Evolutionary conservation across 2,888 invertebrate species (phyloP), one percentile per base, ranked within the genome.

Genomic region (Silvanus unidentatus): DNA sequence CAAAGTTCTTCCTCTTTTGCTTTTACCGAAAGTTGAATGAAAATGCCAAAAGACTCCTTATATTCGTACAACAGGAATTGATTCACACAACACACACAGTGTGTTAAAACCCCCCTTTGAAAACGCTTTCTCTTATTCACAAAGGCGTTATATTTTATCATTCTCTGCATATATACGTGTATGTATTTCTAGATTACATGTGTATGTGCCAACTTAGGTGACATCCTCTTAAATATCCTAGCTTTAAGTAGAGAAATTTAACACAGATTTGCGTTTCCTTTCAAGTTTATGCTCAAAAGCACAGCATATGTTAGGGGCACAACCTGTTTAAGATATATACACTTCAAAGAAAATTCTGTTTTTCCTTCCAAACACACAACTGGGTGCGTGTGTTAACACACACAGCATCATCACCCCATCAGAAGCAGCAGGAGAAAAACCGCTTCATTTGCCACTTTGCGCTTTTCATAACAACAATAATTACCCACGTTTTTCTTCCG

Each of bases 211-310:
- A 22, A 22, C 4, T 22, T 22, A 22, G 22, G 22, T 22, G 40
- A 49, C 47, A 49, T 49, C 39, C 41, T 28, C 39, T 22, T 45
- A 37, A 50, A 50, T 47, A 43, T 50, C 40, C 40, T 15, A 39
- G 47, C 39, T 37, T 47, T 42, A 47, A 50, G 50, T 50, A 37
- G 37, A 50, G 50, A 47, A 47, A 50, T 50, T 50, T 50, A 50
- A 44, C 49, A 43, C 42, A 49, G 49, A 47, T 49, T 47, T 49
- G 45, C 40, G 38, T 47, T 47, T 43, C 47, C 47, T 50, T 47
- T 47, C 47, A 47, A 45, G 44, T 46, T 42, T 27, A 38, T 12
- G 36, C 40, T 44, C 50, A 50, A 50, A 50, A 42, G 40, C 44
- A 47, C 43, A 49, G 35, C 49, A 42, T 39, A 45, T 39, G 40